Conservation (phyloP, 2,888 invertebrate genomes). For the Mythimna pallens region DNA sequence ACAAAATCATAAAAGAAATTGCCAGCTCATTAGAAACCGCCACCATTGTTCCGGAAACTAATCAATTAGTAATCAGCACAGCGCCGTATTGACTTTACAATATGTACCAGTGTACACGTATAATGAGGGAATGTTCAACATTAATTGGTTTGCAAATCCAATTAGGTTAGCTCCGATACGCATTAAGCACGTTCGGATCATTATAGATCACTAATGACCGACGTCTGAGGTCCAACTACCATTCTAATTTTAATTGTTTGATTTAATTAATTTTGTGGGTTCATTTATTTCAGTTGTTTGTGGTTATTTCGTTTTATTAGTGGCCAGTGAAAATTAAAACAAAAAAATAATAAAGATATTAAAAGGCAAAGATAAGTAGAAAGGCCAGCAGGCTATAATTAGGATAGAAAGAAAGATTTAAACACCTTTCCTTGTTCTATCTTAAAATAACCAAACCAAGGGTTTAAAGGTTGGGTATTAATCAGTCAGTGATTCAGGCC, state of each 20-base stretch:
- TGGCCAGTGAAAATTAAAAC: not conserved
- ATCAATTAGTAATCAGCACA: slow-evolving; percentile 82
- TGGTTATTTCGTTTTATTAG: not conserved
- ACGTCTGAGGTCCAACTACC: slow-evolving; percentile 66
- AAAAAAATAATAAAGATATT: not conserved
- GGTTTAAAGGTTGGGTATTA: too few relatives aligned
- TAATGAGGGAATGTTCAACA: slow-evolving; percentile 85
- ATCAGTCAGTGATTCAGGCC: too few relatives aligned
- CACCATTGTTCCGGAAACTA: slow-evolving; percentile 66
- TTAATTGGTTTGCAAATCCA: slow-evolving; percentile 90
- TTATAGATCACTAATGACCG: slow-evolving; percentile 87
- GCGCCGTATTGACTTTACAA: slow-evolving; percentile 82
- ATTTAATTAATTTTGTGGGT: slow-evolving; percentile 24
- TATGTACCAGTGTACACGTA: slow-evolving; percentile 77
- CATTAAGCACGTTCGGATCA: slow-evolving; percentile 86
- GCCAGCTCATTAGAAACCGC: slow-evolving; percentile 17
- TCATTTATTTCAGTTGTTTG: slow-evolving; percentile 9
- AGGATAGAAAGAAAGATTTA: too few relatives aligned
- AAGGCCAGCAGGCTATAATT: too few relatives aligned
- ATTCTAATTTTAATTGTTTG: slow-evolving; percentile 50
- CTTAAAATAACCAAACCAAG: too few relatives aligned
- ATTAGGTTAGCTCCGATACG: slow-evolving; percentile 83
- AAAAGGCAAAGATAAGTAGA: too few relatives aligned
- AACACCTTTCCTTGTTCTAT: too few relatives aligned
- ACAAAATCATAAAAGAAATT: slow-evolving; percentile 18